Base-by-base conservation (phyloP, 2,888 invertebrate species). In the Volucella inflata region DNA sequence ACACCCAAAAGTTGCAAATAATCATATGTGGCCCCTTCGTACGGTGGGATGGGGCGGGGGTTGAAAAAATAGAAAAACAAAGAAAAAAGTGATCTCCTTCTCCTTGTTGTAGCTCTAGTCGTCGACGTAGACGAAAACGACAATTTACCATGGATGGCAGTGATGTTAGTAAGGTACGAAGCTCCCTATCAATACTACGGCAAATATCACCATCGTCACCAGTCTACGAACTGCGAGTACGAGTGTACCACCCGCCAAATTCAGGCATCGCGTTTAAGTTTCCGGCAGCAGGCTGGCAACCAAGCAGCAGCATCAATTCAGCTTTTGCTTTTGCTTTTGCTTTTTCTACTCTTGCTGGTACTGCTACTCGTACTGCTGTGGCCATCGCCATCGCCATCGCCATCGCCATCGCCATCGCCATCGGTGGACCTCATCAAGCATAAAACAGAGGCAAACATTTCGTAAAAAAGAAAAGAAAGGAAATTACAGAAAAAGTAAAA, bases 361-460 rank as follows among this genome's bases (percentile, higher is more conserved):
- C 6, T 30, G 30, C 30, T 30, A 30, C 59, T 59, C 59, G 38
- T 59, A 40, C 30, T 30, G 30, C 4, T 30, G 30, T 6, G 30
- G 30, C 30, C 30, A 30, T 30, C 30, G 30, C 30, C 42, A 38
- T 21, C 51, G 76, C 30, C 30, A 6, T 30, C 30, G n/a, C n/a
- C n/a, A n/a, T 59, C 65, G 64, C 75, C 75, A 72, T 62, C 62
- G 62, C 76, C 60, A 78, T 71, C 62, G 79, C 79, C 84, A 84
- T 84, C 84, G 85, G 85, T 76, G 85, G 80, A 85, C 85, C 85
- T 85, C 85, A 85, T 85, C 76, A 85, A 81, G 85, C 85, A 85
- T 85, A 81, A 85, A 85, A 85, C 80, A 76, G 85, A 85, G 79
- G 80, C 85, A 85, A 85, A 81, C 76, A 85, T 77, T 30, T 76